Evolutionary conservation across 2,797 vertebrate species (phyloP).

Genomic region (Micromesistius poutassou): DNA sequence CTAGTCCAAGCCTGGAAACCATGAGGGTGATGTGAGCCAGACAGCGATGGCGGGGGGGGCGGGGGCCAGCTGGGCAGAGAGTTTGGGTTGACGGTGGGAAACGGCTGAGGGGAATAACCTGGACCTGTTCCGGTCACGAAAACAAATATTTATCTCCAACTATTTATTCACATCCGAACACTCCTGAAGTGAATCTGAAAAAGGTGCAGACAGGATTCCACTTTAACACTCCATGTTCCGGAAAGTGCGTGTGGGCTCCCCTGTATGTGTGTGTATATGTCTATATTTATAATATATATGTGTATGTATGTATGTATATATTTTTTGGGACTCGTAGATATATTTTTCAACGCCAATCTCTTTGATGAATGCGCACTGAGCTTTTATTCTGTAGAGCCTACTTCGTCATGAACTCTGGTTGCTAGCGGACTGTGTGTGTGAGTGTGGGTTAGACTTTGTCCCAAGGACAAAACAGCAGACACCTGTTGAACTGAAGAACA

Average conservation of each 20-base stretch:
- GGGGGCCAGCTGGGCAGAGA: constrained; percentile 9
- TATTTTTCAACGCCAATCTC: background rate
- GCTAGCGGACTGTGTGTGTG: background rate
- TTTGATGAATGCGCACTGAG: background rate
- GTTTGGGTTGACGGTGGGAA: constrained; percentile 10
- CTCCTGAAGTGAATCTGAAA: constrained; percentile 18
- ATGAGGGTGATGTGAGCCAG: constrained; percentile 47
- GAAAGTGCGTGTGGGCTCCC: background rate
- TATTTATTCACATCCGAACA: background rate
- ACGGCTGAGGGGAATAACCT: background rate
- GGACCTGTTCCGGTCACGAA: background rate
- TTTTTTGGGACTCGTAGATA: background rate
- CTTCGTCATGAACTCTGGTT: background rate
- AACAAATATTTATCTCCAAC: background rate
- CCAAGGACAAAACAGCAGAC: too few species aligned
- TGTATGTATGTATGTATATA: background rate
- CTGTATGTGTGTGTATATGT: background rate
- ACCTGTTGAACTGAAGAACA: background rate
- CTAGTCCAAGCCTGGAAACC: constrained; percentile 60
- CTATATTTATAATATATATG: background rate
- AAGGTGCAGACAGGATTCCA: background rate
- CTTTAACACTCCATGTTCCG: background rate
- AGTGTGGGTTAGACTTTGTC: background rate
- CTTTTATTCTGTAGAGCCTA: background rate
- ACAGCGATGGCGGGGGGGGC: constrained; percentile 29